A percentile compares a stretch with the other conserved stretches of the same genome.
Conservation (phyloP, 2,888 invertebrate genomes). For the Dynastes hyllus region DNA sequence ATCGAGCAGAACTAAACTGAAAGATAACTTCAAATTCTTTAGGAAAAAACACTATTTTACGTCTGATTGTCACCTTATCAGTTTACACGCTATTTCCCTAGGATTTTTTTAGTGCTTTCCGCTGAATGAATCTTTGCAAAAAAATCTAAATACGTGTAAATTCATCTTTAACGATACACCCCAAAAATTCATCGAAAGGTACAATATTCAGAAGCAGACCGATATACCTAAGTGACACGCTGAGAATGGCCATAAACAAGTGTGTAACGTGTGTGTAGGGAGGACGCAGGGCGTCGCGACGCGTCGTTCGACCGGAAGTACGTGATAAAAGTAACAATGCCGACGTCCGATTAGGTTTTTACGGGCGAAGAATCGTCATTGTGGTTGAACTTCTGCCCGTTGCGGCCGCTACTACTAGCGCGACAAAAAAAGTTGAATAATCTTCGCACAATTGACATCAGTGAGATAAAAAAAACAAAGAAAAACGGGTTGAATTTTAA, state of each 20-base stretch:
- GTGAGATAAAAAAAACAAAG: neutral
- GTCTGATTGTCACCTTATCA: too few relatives aligned
- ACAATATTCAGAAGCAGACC: too few relatives aligned
- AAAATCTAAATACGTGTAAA: too few relatives aligned
- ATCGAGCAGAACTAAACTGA: too few relatives aligned
- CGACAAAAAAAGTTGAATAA: neutral
- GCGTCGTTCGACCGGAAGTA: conserved; percentile 64
- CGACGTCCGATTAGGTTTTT: conserved; percentile 63
- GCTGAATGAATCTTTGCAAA: too few relatives aligned
- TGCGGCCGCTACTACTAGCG: neutral
- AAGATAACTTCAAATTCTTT: too few relatives aligned
- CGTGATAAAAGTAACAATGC: conserved; percentile 62
- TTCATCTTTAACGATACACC: too few relatives aligned
- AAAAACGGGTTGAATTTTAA: conserved; percentile 41
- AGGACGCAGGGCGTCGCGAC: conserved; percentile 50
- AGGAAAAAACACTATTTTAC: too few relatives aligned
- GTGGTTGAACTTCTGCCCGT: neutral
- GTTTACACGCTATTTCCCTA: too few relatives aligned
- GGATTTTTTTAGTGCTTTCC: too few relatives aligned
- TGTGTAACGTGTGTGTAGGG: conserved; percentile 34
- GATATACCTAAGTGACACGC: neutral
- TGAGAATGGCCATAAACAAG: conserved; percentile 59
- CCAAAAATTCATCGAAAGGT: too few relatives aligned
- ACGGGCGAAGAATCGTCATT: conserved; percentile 37
- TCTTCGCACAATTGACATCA: conserved; percentile 9